A percentile compares a stretch with the other conserved stretches of the same genome.
These are phyloP conservation scores for Onchidella celtica DNA, from an alignment of 2,888 invertebrate species.

Conservation along the genomic window DNA sequence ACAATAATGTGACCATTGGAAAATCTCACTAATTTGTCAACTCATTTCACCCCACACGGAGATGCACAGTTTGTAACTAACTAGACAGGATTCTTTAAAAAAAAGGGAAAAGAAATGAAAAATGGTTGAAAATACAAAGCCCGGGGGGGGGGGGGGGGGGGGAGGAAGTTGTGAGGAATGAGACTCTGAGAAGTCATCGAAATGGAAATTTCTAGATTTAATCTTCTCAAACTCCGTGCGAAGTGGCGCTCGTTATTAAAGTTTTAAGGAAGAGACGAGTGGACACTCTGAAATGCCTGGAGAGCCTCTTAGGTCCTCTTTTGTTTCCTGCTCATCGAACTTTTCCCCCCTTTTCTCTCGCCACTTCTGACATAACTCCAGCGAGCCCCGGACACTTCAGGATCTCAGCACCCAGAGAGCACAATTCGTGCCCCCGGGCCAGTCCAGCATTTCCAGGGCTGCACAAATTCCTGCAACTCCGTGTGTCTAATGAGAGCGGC, in stretches of 20 bases:
- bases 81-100: too few relatives aligned
- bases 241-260: constrained; percentile 22
- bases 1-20: too few relatives aligned
- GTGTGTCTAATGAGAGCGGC: constrained; percentile 35
- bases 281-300: constrained; percentile 25
- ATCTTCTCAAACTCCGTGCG: constrained; percentile 26
- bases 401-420: background rate
- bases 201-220: background rate
- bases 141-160: too few relatives aligned
- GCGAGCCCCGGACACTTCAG: too few relatives aligned
- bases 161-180: too few relatives aligned
- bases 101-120: too few relatives aligned
- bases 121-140: too few relatives aligned
- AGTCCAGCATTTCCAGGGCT: constrained; percentile 27
- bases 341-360: background rate
- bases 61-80: too few relatives aligned
- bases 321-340: constrained; percentile 8
- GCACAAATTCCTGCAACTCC: constrained; percentile 38
- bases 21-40: too few relatives aligned
- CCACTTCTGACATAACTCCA: background rate
- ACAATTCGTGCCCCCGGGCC: background rate
- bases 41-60: too few relatives aligned
- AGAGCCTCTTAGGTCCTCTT: constrained; percentile 18
- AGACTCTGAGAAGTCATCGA: too few relatives aligned
- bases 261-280: constrained; percentile 29